These are phyloP conservation scores for Enteromius mattozi DNA, from an alignment of 2,797 vertebrate species.

Conservation along the genomic window DNA sequence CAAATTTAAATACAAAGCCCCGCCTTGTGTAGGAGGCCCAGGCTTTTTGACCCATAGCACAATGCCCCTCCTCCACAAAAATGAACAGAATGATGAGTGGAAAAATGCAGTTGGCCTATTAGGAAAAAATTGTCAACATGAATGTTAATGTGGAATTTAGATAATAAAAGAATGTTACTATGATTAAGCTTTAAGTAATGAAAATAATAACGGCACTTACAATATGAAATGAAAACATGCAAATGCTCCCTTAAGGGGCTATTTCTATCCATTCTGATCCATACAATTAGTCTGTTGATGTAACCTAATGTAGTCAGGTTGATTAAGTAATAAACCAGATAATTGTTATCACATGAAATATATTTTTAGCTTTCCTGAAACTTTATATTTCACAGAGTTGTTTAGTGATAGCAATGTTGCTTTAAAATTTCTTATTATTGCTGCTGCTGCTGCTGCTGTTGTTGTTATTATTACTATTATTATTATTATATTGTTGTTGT, in stretches of 20 bases:
- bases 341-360: neutral
- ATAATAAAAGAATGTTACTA: neutral
- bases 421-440: neutral
- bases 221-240: neutral
- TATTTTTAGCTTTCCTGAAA: neutral
- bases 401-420: neutral
- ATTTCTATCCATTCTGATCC: neutral
- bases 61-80: neutral
- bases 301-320: neutral
- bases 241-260: neutral
- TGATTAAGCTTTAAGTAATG: neutral
- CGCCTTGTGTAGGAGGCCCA: neutral
- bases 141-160: neutral
- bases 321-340: neutral
- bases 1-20: slow-evolving; percentile 11
- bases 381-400: neutral
- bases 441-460: neutral
- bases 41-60: neutral
- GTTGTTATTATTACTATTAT: neutral
- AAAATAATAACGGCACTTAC: neutral
- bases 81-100: neutral
- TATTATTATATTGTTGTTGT: neutral
- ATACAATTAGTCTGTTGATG: neutral
- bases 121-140: neutral
- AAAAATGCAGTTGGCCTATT: too few relatives aligned